Evolutionary conservation across 64 coral and sea anemone species (phyloP).

Genomic region (Montipora efflorescens): DNA sequence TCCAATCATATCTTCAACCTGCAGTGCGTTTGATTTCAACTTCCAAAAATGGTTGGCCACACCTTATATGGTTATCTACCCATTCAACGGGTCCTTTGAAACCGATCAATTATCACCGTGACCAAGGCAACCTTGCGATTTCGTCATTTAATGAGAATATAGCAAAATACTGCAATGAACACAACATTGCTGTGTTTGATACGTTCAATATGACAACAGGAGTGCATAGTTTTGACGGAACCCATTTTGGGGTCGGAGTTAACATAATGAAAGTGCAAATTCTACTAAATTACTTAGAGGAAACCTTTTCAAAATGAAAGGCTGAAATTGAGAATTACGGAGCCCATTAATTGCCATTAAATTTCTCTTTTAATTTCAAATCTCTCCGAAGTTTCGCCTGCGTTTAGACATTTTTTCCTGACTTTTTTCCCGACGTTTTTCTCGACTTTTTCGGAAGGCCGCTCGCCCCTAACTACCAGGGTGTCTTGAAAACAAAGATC

Average conservation of each 20-base stretch:
- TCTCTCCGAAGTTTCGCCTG: no score
- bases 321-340: no score
- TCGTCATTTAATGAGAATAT: slow-evolving; percentile 65
- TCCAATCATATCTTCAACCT: slow-evolving; percentile 73
- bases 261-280: slow-evolving; percentile 86
- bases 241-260: slow-evolving; percentile 88
- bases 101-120: slow-evolving; percentile 62
- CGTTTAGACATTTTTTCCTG: no score
- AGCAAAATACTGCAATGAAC: slow-evolving; percentile 53
- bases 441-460: no score
- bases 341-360: no score
- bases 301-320: slow-evolving; percentile 3
- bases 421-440: no score
- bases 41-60: slow-evolving; percentile 79
- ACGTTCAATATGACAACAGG: slow-evolving; percentile 79
- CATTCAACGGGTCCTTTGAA: slow-evolving; percentile 90
- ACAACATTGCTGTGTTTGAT: slow-evolving; percentile 82
- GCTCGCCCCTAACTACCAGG: no score
- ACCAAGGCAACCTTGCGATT: slow-evolving; percentile 82
- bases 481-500: no score
- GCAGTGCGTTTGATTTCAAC: slow-evolving; percentile 64
- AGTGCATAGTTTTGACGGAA: slow-evolving; percentile 90
- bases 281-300: slow-evolving; percentile 75
- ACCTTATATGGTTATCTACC: slow-evolving; percentile 80
- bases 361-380: no score